phyloP scores from a whole-genome alignment of 1,140 invertebrate genomes.

The Atta texana region DNA sequence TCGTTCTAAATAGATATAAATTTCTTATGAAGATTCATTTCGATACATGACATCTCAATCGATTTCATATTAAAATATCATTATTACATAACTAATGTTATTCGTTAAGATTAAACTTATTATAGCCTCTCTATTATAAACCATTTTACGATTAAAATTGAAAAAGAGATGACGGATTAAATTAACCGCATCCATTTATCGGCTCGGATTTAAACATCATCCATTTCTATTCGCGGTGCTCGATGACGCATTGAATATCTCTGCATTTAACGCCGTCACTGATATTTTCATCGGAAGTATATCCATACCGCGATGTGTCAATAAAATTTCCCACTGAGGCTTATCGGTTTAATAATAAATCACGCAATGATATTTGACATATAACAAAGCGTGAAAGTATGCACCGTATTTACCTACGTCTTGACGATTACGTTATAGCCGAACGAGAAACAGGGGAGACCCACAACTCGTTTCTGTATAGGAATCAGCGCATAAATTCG shows the following conservation, averaged over 20 bases:
- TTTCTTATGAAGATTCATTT: too few species aligned
- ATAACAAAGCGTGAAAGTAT: neutral
- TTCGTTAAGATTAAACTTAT: neutral
- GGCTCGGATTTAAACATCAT: neutral
- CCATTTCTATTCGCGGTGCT: neutral
- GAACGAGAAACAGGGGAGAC: slow-evolving; percentile 23
- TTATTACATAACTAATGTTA: too few species aligned
- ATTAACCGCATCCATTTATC: neutral
- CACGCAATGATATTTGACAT: slow-evolving; percentile 3
- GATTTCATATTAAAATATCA: neutral
- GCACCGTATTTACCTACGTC: neutral
- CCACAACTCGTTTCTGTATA: neutral
- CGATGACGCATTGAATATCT: slow-evolving; percentile 8
- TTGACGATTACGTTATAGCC: slow-evolving; percentile 10
- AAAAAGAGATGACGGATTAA: neutral
- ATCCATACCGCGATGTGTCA: slow-evolving; percentile 20
- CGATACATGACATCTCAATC: neutral
- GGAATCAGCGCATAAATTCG: slow-evolving; percentile 48
- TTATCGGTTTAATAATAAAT: slow-evolving; percentile 50
- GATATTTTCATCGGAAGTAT: slow-evolving; percentile 43
- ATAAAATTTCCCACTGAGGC: slow-evolving; percentile 31
- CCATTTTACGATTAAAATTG: slow-evolving; percentile 8
- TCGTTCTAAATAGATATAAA: too few species aligned
- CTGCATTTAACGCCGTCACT: neutral
- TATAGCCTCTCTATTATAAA: neutral